Percentiles rank a stretch among this genome's conserved stretches.
These are phyloP conservation scores for Ahaetulla prasina DNA, from an alignment of 2,113 vertebrate genomes.

Conservation along the genomic window DNA sequence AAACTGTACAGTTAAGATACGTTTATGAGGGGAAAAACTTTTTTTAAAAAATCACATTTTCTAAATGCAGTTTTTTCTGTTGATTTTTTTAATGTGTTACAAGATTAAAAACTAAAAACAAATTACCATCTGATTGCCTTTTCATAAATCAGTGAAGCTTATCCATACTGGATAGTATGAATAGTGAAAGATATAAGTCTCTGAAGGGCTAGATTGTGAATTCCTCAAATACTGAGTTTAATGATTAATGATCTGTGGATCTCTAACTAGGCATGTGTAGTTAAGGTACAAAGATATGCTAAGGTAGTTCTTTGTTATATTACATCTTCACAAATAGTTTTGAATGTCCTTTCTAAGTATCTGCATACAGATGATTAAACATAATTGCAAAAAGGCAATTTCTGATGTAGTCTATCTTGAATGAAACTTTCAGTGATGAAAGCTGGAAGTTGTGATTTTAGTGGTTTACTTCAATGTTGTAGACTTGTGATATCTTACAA, in stretches of 20 bases:
- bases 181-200: not conserved
- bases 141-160: conserved; percentile 25
- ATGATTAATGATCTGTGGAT: accelerated
- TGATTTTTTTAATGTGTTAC: not conserved
- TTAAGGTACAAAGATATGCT: not conserved
- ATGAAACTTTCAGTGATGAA: not conserved
- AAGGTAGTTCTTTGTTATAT: not conserved
- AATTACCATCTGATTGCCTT: not conserved
- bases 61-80: not conserved
- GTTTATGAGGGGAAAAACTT: too few relatives aligned
- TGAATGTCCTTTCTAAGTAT: not conserved
- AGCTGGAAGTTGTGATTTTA: not conserved
- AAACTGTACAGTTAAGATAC: too few relatives aligned
- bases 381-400: not conserved
- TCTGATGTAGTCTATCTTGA: not conserved
- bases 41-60: too few relatives aligned
- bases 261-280: not conserved
- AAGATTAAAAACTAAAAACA: not conserved
- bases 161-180: not conserved
- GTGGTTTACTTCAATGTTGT: not conserved
- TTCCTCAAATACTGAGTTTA: not conserved
- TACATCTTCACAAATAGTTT: not conserved
- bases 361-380: not conserved
- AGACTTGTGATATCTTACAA: not conserved
- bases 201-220: conserved; percentile 1